Evolutionary conservation across 1,140 invertebrate species (phyloP).

Genomic region (Drosophila teissieri): DNA sequence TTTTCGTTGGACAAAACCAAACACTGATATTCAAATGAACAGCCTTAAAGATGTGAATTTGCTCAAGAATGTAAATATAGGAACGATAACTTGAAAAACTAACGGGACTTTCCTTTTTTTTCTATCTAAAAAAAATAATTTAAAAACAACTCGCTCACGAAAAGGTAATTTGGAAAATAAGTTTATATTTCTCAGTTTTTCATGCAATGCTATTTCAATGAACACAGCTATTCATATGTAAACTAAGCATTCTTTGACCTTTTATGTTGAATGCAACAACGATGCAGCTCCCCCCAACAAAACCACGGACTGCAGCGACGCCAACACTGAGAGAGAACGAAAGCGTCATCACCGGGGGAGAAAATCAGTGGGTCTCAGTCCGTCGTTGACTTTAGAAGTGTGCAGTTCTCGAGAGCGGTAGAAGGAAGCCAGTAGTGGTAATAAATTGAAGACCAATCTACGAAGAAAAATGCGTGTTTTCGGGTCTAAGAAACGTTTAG

Average conservation of each 20-base stretch:
- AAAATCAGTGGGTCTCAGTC: conserved; percentile 40
- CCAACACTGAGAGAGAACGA: conserved; percentile 9
- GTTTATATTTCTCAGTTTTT: no score
- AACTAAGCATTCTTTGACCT: not conserved
- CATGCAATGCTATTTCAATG: no score
- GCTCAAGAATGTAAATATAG: no score
- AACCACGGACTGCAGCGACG: conserved; percentile 1
- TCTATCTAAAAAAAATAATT: no score
- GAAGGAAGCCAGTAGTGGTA: conserved; percentile 7
- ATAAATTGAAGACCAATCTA: conserved; percentile 21
- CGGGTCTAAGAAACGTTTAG: conserved; percentile 1
- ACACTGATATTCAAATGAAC: no score
- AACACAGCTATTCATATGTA: not conserved
- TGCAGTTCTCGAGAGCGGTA: conserved; percentile 47
- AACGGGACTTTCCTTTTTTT: no score
- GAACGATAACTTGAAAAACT: no score
- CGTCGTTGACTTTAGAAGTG: conserved; percentile 46
- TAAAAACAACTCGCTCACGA: no score
- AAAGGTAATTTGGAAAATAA: no score
- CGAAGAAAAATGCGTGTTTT: conserved; percentile 26
- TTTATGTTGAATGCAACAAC: not conserved
- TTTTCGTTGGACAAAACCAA: no score
- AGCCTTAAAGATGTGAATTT: no score
- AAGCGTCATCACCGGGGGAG: conserved; percentile 5
- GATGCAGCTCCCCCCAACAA: conserved; percentile 3